These are phyloP conservation scores for Eueremaeus valkanovi DNA, from an alignment of 2,888 invertebrate genomes.

Conservation along the genomic window DNA sequence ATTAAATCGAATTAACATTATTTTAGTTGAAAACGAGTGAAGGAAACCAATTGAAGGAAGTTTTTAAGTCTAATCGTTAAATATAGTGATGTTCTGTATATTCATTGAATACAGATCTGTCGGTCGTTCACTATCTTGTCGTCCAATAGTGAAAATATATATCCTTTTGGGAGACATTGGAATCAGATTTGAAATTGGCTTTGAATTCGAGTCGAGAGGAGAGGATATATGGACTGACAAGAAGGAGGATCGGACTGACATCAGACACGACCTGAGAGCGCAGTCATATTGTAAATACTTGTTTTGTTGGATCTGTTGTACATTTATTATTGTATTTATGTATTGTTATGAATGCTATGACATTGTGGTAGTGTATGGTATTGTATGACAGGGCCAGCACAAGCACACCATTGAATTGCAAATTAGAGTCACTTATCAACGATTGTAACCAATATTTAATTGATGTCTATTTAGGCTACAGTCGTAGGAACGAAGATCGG, in stretches of 20 bases:
- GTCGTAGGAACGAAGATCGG: conserved; percentile 22
- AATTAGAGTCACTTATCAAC: conserved; percentile 13
- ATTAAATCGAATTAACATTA: background rate
- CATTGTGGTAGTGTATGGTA: no score
- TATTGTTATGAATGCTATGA: background rate
- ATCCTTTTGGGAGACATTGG: conserved; percentile 9
- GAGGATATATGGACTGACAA: conserved; percentile 10
- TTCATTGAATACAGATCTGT: background rate
- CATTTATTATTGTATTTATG: conserved; percentile 2
- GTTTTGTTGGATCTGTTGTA: background rate
- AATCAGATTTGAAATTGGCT: background rate
- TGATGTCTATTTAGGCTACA: background rate
- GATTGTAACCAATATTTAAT: background rate
- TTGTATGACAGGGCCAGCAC: background rate
- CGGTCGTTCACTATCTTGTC: background rate
- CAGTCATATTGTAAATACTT: conserved; percentile 16
- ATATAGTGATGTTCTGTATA: no score
- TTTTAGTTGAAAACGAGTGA: background rate
- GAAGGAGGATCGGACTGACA: conserved; percentile 2
- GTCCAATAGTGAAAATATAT: background rate
- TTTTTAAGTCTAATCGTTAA: background rate
- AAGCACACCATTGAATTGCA: conserved; percentile 31
- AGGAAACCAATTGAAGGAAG: background rate
- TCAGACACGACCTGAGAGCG: background rate
- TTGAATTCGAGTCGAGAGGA: background rate